phyloP scores from a whole-genome alignment of 1,140 invertebrate genomes.

The Drosophila neocordata region DNA sequence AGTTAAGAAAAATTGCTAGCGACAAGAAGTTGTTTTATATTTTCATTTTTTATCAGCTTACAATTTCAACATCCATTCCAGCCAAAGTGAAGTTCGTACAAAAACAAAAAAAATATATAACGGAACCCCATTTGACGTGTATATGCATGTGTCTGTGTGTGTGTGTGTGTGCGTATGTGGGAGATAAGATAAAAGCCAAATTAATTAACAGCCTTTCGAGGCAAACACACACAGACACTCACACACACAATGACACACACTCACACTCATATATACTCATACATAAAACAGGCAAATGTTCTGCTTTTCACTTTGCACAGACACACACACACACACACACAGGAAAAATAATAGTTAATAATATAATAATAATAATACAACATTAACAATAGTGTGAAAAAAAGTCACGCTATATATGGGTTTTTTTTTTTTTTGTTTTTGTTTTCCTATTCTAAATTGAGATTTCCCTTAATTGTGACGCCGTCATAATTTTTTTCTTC shows the following conservation, averaged over 20 bases:
- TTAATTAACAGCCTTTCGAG: slow-evolving; percentile 68
- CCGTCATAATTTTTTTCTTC: slow-evolving; percentile 15
- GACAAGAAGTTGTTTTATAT: slow-evolving; percentile 16
- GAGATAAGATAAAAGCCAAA: slow-evolving; percentile 73
- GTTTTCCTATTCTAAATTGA: slow-evolving; percentile 57
- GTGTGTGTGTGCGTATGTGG: not conserved
- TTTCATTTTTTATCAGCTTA: slow-evolving; percentile 34
- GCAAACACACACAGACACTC: slow-evolving; percentile 19
- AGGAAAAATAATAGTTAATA: slow-evolving; percentile 15
- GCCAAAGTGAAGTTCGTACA: slow-evolving; percentile 24
- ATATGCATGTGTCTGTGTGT: slow-evolving; percentile 1
- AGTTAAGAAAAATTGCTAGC: slow-evolving; percentile 22
- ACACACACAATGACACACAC: slow-evolving; percentile 3
- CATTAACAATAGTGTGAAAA: slow-evolving; percentile 8
- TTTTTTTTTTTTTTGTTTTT: not conserved
- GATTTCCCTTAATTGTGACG: slow-evolving; percentile 73
- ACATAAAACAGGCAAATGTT: not conserved
- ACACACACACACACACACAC: not conserved
- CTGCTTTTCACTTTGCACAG: not conserved
- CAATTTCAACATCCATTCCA: slow-evolving; percentile 38
- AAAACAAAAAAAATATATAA: slow-evolving; percentile 29
- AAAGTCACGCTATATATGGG: not conserved
- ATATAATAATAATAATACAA: slow-evolving; percentile 17
- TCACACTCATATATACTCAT: slow-evolving; percentile 1
- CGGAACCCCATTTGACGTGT: slow-evolving; percentile 53